Evolutionary conservation across 2,888 invertebrate species (phyloP).

Genomic region (Diabrotica balteata): DNA sequence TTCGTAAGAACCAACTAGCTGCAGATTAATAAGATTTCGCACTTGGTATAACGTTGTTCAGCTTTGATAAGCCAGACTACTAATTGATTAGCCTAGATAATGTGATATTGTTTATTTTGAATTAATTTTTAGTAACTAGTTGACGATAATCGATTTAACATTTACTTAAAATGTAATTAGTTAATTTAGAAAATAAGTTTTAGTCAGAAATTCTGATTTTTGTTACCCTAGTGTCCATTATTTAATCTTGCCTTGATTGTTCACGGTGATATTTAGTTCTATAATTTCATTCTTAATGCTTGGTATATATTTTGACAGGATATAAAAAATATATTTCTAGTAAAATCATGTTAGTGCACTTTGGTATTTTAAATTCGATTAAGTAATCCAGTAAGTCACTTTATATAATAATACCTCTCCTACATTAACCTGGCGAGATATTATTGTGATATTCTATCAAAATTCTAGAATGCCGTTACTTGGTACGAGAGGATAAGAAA

Average conservation of each 20-base stretch:
- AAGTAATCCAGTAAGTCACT: no score
- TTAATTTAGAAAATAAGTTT: constrained; percentile 11
- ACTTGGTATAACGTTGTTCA: background rate
- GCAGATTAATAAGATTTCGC: no score
- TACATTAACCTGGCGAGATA: no score
- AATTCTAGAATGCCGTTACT: no score
- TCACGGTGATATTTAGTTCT: constrained; percentile 25
- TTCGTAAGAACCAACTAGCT: no score
- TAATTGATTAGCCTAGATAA: constrained; percentile 23
- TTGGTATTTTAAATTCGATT: no score
- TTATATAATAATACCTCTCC: no score
- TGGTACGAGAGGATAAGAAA: no score
- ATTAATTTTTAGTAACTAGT: constrained; percentile 15
- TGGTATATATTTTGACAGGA: constrained; percentile 3
- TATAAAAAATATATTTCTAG: background rate
- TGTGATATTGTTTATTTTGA: constrained; percentile 28
- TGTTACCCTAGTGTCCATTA: constrained; percentile 24
- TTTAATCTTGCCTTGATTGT: constrained; percentile 26
- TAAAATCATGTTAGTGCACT: background rate
- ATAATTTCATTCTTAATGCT: constrained; percentile 11
- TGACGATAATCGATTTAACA: background rate
- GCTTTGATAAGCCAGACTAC: constrained; percentile 1
- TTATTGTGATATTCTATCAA: no score
- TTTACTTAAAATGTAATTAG: background rate
- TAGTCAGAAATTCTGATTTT: constrained; percentile 14